Conservation (phyloP, 92 coral and sea anemone species). For the Palythoa grandis region DNA sequence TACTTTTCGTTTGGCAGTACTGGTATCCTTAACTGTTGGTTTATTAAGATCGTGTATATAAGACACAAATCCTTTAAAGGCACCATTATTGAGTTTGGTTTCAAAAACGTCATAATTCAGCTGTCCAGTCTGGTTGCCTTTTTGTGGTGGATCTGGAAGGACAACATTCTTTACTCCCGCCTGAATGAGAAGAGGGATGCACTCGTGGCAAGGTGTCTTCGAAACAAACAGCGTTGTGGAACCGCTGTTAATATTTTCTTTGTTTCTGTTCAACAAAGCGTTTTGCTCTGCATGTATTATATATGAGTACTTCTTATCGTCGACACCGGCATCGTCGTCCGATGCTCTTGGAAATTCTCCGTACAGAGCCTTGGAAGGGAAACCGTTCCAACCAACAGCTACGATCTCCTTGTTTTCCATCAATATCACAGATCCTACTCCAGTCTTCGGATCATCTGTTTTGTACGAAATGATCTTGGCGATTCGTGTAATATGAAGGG, state of each 20-base stretch:
- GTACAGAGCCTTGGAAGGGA: too few relatives aligned
- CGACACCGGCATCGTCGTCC: background rate
- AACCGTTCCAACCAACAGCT: conserved; percentile 87
- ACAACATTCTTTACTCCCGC: too few relatives aligned
- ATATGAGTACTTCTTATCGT: conserved; percentile 50
- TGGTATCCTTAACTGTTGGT: too few relatives aligned
- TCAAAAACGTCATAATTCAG: background rate
- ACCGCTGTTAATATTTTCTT: conserved; percentile 42
- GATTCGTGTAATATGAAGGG: conserved; percentile 57
- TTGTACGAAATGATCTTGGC: conserved; percentile 78
- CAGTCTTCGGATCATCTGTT: too few relatives aligned
- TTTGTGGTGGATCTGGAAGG: conserved; percentile 28
- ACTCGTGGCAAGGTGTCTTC: conserved; percentile 80
- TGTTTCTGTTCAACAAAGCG: conserved; percentile 74
- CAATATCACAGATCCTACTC: too few relatives aligned
- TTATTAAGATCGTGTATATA: too few relatives aligned
- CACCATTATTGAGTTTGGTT: background rate
- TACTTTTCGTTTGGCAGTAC: too few relatives aligned
- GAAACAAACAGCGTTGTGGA: conserved; percentile 75
- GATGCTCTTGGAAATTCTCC: conserved; percentile 86
- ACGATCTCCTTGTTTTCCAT: conserved; percentile 62
- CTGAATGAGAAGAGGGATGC: conserved; percentile 76
- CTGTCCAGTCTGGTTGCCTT: background rate
- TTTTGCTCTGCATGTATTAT: conserved; percentile 89
- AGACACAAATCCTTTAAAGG: too few relatives aligned